phyloP scores from a whole-genome alignment of 2,113 vertebrate species.

The Sclerurus mexicanus region DNA sequence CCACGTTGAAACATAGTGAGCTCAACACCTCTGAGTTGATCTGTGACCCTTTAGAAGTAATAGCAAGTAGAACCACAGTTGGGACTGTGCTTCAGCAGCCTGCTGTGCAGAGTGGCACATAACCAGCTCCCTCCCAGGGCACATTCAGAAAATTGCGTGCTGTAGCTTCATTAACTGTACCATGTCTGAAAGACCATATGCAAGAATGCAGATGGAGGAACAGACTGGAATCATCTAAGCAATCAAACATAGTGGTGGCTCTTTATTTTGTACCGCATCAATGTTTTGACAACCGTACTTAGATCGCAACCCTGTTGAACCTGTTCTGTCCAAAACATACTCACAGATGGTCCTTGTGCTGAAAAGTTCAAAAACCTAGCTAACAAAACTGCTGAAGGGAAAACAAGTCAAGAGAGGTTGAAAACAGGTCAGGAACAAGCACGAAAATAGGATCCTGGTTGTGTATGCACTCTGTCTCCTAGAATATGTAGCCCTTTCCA shows the following conservation, averaged over 20 bases:
- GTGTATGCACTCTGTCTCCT: background rate
- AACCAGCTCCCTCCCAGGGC: fast-evolving
- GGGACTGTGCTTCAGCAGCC: background rate
- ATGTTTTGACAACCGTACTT: background rate
- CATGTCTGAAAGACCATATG: background rate
- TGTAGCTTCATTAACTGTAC: background rate
- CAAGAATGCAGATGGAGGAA: constrained; percentile 25
- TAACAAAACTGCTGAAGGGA: background rate
- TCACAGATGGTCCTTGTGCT: background rate
- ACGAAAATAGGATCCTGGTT: background rate
- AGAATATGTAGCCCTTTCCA: background rate
- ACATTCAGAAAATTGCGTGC: fast-evolving
- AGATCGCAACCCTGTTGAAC: background rate
- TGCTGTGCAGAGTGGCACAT: background rate
- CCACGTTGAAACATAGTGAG: fast-evolving
- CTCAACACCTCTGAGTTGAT: background rate
- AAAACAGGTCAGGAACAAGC: background rate
- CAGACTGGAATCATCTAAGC: background rate
- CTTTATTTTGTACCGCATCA: background rate
- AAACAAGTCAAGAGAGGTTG: background rate
- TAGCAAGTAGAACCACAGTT: background rate
- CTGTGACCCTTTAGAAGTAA: background rate
- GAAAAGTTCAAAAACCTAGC: background rate
- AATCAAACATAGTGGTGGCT: background rate
- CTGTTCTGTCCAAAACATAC: background rate